A percentile compares a stretch with the other conserved stretches of the same genome.
Conservation (phyloP, 2,888 invertebrate genomes). For the Bugula neritina region DNA sequence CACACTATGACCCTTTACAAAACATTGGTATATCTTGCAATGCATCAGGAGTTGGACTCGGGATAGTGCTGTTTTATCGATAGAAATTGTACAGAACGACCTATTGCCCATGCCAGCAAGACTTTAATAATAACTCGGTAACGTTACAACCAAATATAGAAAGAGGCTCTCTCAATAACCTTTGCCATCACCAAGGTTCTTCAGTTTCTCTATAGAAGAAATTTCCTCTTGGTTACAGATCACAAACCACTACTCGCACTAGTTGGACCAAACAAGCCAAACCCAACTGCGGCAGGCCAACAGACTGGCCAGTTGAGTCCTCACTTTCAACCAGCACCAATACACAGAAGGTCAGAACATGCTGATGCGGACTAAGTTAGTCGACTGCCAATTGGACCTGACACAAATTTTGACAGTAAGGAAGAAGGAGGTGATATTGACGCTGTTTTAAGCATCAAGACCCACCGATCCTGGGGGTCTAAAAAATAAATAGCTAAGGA, state of each 20-base stretch:
- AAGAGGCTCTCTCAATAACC: conserved; percentile 30
- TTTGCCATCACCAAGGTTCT: background rate
- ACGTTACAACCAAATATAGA: conserved; percentile 30
- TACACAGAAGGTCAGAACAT: conserved; percentile 26
- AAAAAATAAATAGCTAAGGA: too few species aligned
- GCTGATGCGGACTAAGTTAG: conserved; percentile 30
- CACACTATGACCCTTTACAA: too few species aligned
- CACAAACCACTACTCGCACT: conserved; percentile 28
- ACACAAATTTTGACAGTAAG: background rate
- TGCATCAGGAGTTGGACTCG: too few species aligned
- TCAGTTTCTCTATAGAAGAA: background rate
- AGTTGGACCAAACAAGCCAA: conserved; percentile 7
- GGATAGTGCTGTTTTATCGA: conserved; percentile 27
- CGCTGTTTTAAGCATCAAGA: background rate
- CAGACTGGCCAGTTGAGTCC: conserved; percentile 29
- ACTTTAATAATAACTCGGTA: conserved; percentile 27
- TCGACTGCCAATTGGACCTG: background rate
- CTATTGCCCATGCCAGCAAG: too few species aligned
- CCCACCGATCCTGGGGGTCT: too few species aligned
- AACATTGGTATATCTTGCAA: too few species aligned
- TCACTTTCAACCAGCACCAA: conserved; percentile 26
- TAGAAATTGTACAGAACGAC: conserved; percentile 28
- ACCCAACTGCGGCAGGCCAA: conserved; percentile 24
- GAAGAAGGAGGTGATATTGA: background rate
- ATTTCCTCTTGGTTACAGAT: conserved; percentile 28